Percentiles rank a stretch among this genome's conserved stretches.
Conservation (phyloP, 2,113 vertebrate genomes). For the Megaptera novaeangliae region DNA sequence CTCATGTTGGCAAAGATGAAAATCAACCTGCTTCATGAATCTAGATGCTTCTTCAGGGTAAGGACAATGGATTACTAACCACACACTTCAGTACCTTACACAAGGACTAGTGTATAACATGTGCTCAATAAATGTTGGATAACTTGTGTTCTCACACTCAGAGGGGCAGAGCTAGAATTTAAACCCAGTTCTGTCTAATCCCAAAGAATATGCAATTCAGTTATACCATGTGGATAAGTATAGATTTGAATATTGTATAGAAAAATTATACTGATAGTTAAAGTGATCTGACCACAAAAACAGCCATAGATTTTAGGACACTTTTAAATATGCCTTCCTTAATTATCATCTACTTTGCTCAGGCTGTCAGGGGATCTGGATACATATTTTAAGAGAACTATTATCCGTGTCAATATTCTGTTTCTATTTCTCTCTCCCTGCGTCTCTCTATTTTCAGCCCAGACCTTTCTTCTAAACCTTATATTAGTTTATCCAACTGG, state of each 20-base stretch:
- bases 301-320: background rate
- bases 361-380: background rate
- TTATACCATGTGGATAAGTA: background rate
- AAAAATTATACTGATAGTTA: background rate
- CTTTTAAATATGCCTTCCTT: background rate
- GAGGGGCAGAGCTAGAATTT: background rate
- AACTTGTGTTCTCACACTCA: background rate
- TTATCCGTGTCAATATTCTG: background rate
- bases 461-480: background rate
- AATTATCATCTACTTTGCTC: background rate
- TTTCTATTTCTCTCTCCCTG: background rate
- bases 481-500: background rate
- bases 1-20: background rate
- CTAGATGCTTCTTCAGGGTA: background rate
- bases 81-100: background rate
- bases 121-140: background rate
- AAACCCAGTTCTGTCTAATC: background rate
- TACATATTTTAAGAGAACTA: background rate
- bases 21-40: background rate
- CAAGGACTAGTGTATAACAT: background rate
- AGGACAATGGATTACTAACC: background rate
- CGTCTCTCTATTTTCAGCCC: background rate
- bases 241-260: background rate
- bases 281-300: background rate
- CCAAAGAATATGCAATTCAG: background rate